Conservation (phyloP, 2,797 vertebrate species). For the Acropternis orthonyx region DNA sequence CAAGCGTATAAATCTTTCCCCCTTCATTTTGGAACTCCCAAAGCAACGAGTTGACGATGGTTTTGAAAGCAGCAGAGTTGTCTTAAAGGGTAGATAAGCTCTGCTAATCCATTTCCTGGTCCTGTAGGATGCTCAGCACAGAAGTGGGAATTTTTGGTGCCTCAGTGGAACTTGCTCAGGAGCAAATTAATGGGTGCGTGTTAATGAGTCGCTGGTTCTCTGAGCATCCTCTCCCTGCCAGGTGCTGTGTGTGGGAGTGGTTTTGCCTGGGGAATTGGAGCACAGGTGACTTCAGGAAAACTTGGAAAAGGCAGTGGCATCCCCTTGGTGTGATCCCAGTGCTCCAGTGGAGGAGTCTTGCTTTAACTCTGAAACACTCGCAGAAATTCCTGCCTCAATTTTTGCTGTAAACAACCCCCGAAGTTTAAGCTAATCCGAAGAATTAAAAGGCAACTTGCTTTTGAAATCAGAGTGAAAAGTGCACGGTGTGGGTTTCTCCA, state of each 20-base stretch:
- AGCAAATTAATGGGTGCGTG: neutral
- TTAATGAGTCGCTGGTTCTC: neutral
- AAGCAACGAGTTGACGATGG: neutral
- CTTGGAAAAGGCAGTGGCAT: neutral
- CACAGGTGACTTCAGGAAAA: neutral
- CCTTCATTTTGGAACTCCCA: neutral
- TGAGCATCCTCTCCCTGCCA: neutral
- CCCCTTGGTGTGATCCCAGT: neutral
- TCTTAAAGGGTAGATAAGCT: neutral
- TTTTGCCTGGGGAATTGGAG: neutral
- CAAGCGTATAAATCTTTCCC: neutral
- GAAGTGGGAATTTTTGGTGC: neutral
- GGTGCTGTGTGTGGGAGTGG: neutral
- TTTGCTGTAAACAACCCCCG: constrained; percentile 15
- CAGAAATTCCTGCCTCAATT: neutral
- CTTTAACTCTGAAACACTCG: neutral
- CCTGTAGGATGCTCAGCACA: neutral
- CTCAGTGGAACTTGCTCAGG: neutral
- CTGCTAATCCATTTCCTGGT: neutral
- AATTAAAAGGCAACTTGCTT: constrained; percentile 56
- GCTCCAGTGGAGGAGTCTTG: neutral
- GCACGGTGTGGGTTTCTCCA: constrained; percentile 30
- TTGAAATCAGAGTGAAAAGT: constrained; percentile 34
- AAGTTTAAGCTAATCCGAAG: constrained; percentile 63
- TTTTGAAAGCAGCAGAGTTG: neutral